phyloP scores from a whole-genome alignment of 2,113 vertebrate species.

The Cyanoliseus patagonus region DNA sequence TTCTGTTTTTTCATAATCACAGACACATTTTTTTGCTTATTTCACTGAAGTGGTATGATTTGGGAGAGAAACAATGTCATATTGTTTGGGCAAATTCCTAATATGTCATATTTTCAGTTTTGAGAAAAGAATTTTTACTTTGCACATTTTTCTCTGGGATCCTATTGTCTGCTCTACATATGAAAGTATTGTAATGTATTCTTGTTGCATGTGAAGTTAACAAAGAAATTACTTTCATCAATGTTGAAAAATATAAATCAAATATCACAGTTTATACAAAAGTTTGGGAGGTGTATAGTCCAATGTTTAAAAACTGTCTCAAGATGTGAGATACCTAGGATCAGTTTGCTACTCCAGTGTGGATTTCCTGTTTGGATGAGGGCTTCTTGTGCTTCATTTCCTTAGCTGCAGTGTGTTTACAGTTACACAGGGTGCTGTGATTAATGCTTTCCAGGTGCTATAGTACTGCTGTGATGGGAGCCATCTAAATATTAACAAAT shows the following conservation, averaged over 20 bases:
- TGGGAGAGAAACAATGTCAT: background rate
- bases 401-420: background rate
- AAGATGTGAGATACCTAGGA: background rate
- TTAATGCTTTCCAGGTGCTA: slow-evolving; percentile 22
- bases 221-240: background rate
- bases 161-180: background rate
- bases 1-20: background rate
- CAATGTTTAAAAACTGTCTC: background rate
- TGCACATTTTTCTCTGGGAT: background rate
- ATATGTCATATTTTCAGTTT: background rate
- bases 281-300: background rate
- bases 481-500: background rate
- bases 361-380: slow-evolving; percentile 17
- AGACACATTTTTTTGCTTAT: background rate
- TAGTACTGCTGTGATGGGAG: background rate
- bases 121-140: background rate
- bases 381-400: background rate
- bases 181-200: background rate
- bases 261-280: background rate
- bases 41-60: background rate
- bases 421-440: background rate
- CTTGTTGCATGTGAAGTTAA: background rate
- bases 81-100: background rate
- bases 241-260: background rate
- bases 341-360: background rate